Evolutionary conservation across 2,888 invertebrate genomes (phyloP).

Genomic region (Muscina levida): DNA sequence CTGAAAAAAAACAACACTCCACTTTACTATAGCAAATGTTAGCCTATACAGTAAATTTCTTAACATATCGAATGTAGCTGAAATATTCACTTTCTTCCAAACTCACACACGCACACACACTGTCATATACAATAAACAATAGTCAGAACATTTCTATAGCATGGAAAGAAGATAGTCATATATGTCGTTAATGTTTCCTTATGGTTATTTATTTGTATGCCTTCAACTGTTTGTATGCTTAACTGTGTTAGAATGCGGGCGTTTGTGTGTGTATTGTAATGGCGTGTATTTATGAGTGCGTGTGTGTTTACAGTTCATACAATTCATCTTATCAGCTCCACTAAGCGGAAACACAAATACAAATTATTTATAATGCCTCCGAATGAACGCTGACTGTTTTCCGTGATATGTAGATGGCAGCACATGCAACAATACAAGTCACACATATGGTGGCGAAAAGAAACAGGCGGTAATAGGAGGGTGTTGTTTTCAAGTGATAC

Average conservation of each 20-base stretch:
- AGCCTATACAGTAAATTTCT: too few species aligned
- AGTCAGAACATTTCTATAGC: neutral
- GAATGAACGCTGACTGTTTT: conserved; percentile 63
- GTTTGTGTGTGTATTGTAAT: too few species aligned
- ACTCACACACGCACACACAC: neutral
- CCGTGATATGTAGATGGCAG: conserved; percentile 54
- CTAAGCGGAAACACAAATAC: conserved; percentile 65
- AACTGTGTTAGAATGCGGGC: neutral
- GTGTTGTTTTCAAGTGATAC: too few species aligned
- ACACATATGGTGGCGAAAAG: conserved; percentile 13
- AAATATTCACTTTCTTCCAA: too few species aligned
- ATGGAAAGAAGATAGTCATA: too few species aligned
- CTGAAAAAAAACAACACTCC: neutral
- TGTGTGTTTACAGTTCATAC: conserved; percentile 7
- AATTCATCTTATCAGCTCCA: conserved; percentile 53
- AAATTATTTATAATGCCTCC: conserved; percentile 64
- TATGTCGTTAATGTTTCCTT: too few species aligned
- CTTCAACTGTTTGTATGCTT: neutral
- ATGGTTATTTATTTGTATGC: neutral
- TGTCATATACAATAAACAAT: too few species aligned
- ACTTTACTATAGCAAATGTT: too few species aligned
- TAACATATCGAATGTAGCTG: too few species aligned
- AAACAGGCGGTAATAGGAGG: neutral
- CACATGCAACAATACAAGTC: conserved; percentile 28
- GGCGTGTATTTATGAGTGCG: neutral